Conservation (phyloP, 1,140 invertebrate species). For the Tyrophagus putrescentiae region DNA sequence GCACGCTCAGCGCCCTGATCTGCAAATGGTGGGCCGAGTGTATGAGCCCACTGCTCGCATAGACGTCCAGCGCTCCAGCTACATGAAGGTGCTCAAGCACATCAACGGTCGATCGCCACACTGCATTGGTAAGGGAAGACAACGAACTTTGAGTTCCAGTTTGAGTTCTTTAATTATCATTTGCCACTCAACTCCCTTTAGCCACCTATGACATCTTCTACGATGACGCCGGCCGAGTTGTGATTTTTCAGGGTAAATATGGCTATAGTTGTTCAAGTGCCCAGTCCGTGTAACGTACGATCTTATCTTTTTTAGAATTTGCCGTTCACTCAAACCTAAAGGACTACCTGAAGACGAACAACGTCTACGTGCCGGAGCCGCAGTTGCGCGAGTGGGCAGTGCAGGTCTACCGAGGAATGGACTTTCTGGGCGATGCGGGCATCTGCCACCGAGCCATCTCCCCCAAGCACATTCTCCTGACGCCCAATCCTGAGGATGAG, state of each 20-base stretch:
- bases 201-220: background rate
- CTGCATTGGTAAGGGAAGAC: background rate
- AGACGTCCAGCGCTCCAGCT: background rate
- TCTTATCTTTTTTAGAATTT: too few relatives aligned
- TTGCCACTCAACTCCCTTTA: background rate
- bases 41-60: background rate
- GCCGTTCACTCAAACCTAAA: background rate
- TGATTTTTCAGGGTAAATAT: slow-evolving; percentile 3
- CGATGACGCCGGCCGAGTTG: background rate
- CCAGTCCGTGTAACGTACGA: too few relatives aligned
- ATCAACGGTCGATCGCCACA: too few relatives aligned
- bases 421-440: background rate
- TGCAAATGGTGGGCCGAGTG: background rate
- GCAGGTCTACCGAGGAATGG: background rate
- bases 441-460: background rate
- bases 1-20: background rate
- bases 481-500: background rate
- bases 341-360: background rate
- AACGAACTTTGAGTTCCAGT: background rate
- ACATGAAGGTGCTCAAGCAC: background rate
- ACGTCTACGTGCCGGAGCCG: background rate
- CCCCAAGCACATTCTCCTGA: slow-evolving; percentile 8
- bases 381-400: background rate
- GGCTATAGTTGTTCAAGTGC: too few relatives aligned
- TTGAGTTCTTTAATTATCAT: too few relatives aligned